phyloP scores from a whole-genome alignment of 2,113 vertebrate species.

The Mastomys natalensis region DNA sequence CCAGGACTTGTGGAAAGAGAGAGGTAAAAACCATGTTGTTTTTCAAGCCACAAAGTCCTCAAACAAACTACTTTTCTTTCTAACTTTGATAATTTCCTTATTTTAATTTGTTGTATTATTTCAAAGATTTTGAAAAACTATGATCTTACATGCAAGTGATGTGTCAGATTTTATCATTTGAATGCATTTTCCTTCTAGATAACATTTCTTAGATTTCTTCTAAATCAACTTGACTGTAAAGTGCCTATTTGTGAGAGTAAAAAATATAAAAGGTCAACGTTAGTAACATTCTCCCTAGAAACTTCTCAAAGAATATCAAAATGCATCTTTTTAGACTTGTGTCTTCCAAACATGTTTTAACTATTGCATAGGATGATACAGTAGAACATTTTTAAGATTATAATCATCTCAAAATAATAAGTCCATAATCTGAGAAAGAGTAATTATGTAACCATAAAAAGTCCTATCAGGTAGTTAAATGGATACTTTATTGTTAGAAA shows the following conservation, averaged over 20 bases:
- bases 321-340: not conserved
- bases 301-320: conserved; percentile 55
- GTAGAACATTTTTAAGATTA: not conserved
- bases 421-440: conserved; percentile 6
- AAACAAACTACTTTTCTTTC: not conserved
- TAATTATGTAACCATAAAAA: conserved; percentile 34
- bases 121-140: not conserved
- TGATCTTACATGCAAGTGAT: conserved; percentile 27
- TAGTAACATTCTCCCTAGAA: conserved; percentile 56
- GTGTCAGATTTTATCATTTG: conserved; percentile 40
- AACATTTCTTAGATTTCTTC: conserved; percentile 49
- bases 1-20: not conserved
- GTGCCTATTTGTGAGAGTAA: conserved; percentile 11
- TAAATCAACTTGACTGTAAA: conserved; percentile 56
- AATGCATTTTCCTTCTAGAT: conserved; percentile 53
- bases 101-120: conserved; percentile 38
- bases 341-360: conserved; percentile 52
- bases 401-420: conserved; percentile 61
- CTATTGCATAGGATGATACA: conserved; percentile 12
- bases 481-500: conserved; percentile 3
- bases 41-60: not conserved
- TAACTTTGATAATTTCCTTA: not conserved
- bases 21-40: not conserved
- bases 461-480: conserved; percentile 33
- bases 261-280: conserved; percentile 56